Evolutionary conservation across 1,140 invertebrate genomes (phyloP).

Genomic region (Thaumetopoea pityocampa): DNA sequence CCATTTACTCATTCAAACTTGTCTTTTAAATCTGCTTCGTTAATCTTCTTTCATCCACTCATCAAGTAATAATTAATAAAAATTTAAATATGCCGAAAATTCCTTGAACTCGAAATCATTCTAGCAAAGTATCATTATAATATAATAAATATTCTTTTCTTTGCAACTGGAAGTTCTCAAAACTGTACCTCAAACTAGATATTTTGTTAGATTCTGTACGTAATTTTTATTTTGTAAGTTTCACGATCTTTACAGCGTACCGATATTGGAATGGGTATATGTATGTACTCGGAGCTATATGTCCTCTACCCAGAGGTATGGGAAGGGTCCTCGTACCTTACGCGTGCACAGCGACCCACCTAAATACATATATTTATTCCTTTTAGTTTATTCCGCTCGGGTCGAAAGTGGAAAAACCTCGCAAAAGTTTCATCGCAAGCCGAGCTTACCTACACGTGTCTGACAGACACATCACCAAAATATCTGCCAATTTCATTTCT

Average conservation of each 20-base stretch:
- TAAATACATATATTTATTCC: constrained; percentile 22
- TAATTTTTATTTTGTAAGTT: constrained; percentile 17
- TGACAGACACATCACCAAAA: constrained; percentile 52
- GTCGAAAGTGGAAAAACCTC: constrained; percentile 47
- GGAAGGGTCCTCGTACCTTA: constrained; percentile 23
- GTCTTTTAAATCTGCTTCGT: no score
- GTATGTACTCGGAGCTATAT: constrained; percentile 16
- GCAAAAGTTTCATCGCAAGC: constrained; percentile 51
- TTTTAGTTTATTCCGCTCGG: constrained; percentile 41
- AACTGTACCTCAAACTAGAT: no score
- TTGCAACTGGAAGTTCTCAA: no score
- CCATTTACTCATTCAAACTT: no score
- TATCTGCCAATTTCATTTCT: constrained; percentile 70
- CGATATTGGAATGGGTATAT: constrained; percentile 10
- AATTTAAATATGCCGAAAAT: no score
- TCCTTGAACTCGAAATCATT: no score
- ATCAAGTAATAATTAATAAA: no score
- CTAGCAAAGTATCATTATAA: no score
- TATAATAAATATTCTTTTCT: no score
- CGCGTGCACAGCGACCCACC: constrained; percentile 22
- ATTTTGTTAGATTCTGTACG: no score
- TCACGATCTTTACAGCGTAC: constrained; percentile 19
- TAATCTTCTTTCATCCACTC: no score
- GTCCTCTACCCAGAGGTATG: constrained; percentile 18
- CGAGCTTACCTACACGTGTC: constrained; percentile 43